These are phyloP conservation scores for Lasioglossum vierecki DNA, from an alignment of 2,888 invertebrate species.

Conservation along the genomic window DNA sequence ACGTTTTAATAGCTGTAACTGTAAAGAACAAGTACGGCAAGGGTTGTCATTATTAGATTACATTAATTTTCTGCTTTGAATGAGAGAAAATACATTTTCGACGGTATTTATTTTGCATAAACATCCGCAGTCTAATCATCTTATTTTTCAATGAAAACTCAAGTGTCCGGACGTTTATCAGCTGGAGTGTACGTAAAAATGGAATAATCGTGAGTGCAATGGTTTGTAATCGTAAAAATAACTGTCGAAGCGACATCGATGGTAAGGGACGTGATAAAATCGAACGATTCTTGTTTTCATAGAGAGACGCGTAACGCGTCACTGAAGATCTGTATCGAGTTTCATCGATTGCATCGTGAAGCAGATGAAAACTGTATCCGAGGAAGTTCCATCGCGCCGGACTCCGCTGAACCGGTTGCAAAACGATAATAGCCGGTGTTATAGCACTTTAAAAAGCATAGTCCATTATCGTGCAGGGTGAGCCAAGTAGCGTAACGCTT, in stretches of 20 bases:
- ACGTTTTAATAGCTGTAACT: too few relatives aligned
- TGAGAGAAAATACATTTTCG: too few relatives aligned
- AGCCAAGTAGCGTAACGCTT: conserved; percentile 68
- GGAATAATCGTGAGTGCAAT: background rate
- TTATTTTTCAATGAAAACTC: background rate
- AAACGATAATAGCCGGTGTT: conserved; percentile 71
- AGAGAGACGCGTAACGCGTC: background rate
- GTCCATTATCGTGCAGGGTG: conserved; percentile 70
- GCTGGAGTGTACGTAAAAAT: background rate
- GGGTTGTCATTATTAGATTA: too few relatives aligned
- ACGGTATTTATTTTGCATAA: too few relatives aligned
- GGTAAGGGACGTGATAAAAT: background rate
- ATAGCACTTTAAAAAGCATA: conserved; percentile 70
- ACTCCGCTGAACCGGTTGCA: conserved; percentile 60
- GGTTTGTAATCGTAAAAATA: background rate
- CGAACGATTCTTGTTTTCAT: background rate
- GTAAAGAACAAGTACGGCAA: too few relatives aligned
- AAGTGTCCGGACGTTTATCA: background rate
- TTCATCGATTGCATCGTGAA: conserved; percentile 17
- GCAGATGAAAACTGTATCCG: conserved; percentile 25
- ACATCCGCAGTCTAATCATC: too few relatives aligned
- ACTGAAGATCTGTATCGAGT: conserved; percentile 16
- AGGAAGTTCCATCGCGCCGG: conserved; percentile 36
- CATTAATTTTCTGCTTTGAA: too few relatives aligned
- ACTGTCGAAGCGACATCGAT: background rate